Percentiles rank a stretch among this genome's conserved stretches.
These are phyloP conservation scores for Toxonevra muliebris DNA, from an alignment of 2,888 invertebrate genomes.

Conservation along the genomic window DNA sequence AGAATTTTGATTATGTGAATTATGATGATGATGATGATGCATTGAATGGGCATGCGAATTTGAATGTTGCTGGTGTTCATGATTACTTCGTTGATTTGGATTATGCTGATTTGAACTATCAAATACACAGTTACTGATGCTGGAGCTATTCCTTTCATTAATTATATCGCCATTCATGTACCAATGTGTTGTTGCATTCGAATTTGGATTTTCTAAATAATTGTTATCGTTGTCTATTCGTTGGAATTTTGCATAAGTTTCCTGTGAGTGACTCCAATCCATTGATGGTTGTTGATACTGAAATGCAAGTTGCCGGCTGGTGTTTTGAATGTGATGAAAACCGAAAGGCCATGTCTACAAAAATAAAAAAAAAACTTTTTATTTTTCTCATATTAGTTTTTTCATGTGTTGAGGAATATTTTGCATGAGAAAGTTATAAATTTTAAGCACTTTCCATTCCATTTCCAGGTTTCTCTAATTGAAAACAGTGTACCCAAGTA, in stretches of 20 bases:
- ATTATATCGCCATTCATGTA: slow-evolving; percentile 8
- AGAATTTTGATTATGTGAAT: slow-evolving; percentile 6
- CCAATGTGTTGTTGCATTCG: slow-evolving; percentile 14
- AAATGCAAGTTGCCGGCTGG: slow-evolving; percentile 21
- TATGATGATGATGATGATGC: slow-evolving; percentile 20
- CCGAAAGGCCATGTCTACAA: slow-evolving; percentile 86
- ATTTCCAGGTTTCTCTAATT: background rate
- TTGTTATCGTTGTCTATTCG: background rate
- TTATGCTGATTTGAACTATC: slow-evolving; percentile 11
- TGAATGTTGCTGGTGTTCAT: slow-evolving; percentile 9
- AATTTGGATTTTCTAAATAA: slow-evolving; percentile 5
- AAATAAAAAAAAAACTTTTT: no score
- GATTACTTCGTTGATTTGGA: slow-evolving; percentile 21
- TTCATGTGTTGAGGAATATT: slow-evolving; percentile 19
- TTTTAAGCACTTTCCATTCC: background rate
- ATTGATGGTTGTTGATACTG: slow-evolving; percentile 22
- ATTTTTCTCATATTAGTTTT: slow-evolving; percentile 4
- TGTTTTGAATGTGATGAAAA: slow-evolving; percentile 69
- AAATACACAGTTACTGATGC: slow-evolving; percentile 20
- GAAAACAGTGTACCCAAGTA: background rate
- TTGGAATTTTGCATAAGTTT: slow-evolving; percentile 15
- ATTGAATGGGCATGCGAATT: slow-evolving; percentile 12
- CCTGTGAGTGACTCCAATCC: slow-evolving; percentile 26
- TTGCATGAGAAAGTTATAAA: background rate
- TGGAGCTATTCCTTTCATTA: slow-evolving; percentile 10